A percentile compares a stretch with the other conserved stretches of the same genome.
phyloP scores from a whole-genome alignment of 1,140 invertebrate species.

The Hermatobates lingyangjiaoensis region DNA sequence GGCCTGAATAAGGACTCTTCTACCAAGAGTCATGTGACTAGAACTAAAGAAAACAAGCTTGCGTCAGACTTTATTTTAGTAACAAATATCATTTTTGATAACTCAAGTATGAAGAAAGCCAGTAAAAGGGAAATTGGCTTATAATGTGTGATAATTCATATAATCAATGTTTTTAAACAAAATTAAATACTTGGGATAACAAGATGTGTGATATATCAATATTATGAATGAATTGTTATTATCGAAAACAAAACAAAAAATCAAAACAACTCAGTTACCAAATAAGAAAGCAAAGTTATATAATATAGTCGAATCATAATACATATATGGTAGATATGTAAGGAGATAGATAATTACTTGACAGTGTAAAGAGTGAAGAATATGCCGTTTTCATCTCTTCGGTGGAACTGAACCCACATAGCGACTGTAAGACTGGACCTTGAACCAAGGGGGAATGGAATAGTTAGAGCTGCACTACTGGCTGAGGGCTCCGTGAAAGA shows the following conservation, averaged over 20 bases:
- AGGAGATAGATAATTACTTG: conserved; percentile 29
- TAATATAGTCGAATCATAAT: neutral
- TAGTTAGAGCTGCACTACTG: conserved; percentile 70
- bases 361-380: conserved; percentile 87
- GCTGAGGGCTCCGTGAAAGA: conserved; percentile 78
- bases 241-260: too few species aligned
- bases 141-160: too few species aligned
- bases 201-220: too few species aligned
- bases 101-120: too few species aligned
- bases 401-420: conserved; percentile 90
- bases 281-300: too few species aligned
- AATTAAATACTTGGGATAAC: too few species aligned
- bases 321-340: conserved; percentile 2
- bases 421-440: conserved; percentile 68
- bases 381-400: conserved; percentile 70
- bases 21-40: conserved; percentile 56
- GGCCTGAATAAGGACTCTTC: conserved; percentile 65
- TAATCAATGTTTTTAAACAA: too few species aligned
- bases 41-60: conserved; percentile 36
- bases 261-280: too few species aligned
- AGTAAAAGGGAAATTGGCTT: too few species aligned
- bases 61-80: too few species aligned
- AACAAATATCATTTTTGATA: too few species aligned
- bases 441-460: conserved; percentile 62
- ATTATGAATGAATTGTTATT: too few species aligned